These are phyloP conservation scores for Lasius fuliginosus DNA, from an alignment of 2,888 invertebrate genomes.

Conservation along the genomic window DNA sequence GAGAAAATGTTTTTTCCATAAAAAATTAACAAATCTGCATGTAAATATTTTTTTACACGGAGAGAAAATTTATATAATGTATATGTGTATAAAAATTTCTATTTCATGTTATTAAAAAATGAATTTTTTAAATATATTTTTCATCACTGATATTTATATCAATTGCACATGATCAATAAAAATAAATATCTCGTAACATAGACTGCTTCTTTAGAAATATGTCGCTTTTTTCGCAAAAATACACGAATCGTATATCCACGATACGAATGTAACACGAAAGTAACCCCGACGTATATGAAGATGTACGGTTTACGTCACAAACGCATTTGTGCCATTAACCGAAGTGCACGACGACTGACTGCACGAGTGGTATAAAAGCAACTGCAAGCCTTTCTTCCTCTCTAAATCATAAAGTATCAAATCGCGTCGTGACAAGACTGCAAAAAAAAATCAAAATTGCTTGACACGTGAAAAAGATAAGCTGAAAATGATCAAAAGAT, in stretches of 20 bases:
- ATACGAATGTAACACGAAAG: constrained; percentile 21
- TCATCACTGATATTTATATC: background rate
- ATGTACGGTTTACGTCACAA: constrained; percentile 42
- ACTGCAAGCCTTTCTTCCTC: constrained; percentile 34
- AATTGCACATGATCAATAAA: background rate
- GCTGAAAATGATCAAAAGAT: background rate
- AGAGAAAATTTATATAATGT: too few relatives aligned
- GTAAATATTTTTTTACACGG: too few relatives aligned
- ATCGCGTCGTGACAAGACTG: constrained; percentile 42
- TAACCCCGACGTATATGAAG: constrained; percentile 37
- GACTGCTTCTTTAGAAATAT: background rate
- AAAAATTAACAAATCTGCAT: too few relatives aligned
- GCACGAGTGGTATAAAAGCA: constrained; percentile 40
- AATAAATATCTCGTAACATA: background rate
- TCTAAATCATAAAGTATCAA: constrained; percentile 23
- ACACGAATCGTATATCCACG: background rate
- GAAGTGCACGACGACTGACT: constrained; percentile 46
- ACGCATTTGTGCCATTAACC: constrained; percentile 54
- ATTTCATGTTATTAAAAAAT: background rate
- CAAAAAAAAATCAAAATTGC: constrained; percentile 24
- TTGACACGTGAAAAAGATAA: constrained; percentile 12
- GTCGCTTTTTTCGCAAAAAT: constrained; percentile 18
- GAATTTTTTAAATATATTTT: background rate
- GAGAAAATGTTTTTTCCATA: too few relatives aligned
- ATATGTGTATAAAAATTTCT: too few relatives aligned